phyloP scores from a whole-genome alignment of 2,797 vertebrate genomes.

The Neosilurus hyrtlii region DNA sequence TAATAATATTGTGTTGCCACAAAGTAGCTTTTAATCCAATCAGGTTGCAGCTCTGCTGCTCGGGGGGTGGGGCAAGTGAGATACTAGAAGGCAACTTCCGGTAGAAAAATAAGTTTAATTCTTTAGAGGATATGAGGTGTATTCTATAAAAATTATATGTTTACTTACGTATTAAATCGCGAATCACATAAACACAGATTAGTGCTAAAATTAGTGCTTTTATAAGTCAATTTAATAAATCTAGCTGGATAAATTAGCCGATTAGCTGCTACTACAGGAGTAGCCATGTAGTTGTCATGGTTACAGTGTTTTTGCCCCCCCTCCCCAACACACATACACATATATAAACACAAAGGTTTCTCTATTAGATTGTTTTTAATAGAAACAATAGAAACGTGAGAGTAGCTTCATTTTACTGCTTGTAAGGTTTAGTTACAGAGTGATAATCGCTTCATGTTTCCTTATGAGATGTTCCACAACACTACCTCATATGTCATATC shows the following conservation, averaged over 20 bases:
- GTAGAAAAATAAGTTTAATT: not conserved
- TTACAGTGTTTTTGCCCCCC: no score
- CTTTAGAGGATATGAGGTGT: no score
- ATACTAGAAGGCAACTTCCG: not conserved
- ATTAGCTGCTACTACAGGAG: not conserved
- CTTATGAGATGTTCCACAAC: not conserved
- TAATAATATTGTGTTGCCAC: no score
- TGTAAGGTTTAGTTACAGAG: not conserved
- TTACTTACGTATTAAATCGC: no score
- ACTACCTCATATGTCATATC: not conserved
- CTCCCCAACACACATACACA: no score
- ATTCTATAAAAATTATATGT: no score
- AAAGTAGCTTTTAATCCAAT: constrained; percentile 1
- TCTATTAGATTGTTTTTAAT: not conserved
- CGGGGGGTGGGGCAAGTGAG: not conserved
- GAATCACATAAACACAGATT: not conserved
- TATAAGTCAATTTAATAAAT: no score
- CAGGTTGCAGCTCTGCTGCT: not conserved
- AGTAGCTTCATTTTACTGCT: not conserved
- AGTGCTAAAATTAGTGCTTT: no score
- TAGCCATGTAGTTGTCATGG: not conserved
- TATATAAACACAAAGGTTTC: not conserved
- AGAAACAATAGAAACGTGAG: not conserved
- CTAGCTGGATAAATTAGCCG: no score
- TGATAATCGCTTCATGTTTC: not conserved